Evolutionary conservation across 2,113 vertebrate species (phyloP).

Genomic region (Amblyornis subalaris): DNA sequence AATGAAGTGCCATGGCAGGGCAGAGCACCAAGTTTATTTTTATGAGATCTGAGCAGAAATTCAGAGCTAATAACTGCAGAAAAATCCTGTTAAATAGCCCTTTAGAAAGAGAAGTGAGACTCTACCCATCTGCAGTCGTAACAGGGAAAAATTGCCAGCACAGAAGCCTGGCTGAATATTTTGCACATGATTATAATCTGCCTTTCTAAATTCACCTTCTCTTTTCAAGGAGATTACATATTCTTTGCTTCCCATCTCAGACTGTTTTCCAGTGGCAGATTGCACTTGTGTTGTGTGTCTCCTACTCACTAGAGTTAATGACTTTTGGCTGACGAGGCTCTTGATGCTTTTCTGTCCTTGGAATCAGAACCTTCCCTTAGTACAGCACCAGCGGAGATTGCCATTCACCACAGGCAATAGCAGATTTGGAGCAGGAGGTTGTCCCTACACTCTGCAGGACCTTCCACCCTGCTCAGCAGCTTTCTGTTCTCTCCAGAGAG

Average conservation of each 20-base stretch:
- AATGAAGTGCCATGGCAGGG: not conserved
- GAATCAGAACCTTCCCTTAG: not conserved
- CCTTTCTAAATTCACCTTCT: not conserved
- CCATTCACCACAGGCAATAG: not conserved
- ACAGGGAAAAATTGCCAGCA: not conserved
- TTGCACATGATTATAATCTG: not conserved
- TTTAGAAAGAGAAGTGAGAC: not conserved
- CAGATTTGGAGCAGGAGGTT: not conserved
- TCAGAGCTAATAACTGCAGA: not conserved
- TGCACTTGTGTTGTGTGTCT: not conserved
- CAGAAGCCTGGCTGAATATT: not conserved
- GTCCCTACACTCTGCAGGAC: not conserved
- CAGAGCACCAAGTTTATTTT: not conserved
- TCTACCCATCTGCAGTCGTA: not conserved
- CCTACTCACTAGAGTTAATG: slow-evolving; percentile 14
- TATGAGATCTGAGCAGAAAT: not conserved
- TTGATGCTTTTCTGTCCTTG: not conserved
- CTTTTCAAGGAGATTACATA: not conserved
- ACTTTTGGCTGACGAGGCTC: not conserved
- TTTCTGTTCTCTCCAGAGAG: not conserved
- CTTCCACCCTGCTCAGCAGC: not conserved
- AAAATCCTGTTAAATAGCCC: not conserved
- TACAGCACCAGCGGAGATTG: not conserved
- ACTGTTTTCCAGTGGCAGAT: not conserved
- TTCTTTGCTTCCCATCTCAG: not conserved